A percentile compares a stretch with the other conserved stretches of the same genome.
These are phyloP conservation scores for Kradibia gibbosae DNA, from an alignment of 1,140 invertebrate genomes.

Conservation along the genomic window DNA sequence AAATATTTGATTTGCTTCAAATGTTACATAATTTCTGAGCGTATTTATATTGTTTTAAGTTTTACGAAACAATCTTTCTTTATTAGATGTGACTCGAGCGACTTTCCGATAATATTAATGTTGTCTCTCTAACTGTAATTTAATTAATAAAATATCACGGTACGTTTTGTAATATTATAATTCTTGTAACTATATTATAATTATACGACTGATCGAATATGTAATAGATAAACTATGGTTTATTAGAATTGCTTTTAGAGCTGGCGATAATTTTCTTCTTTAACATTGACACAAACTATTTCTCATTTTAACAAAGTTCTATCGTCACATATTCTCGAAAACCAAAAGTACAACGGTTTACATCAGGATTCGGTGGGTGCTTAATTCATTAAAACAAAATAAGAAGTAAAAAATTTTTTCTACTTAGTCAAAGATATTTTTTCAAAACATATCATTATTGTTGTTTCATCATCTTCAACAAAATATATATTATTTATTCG, in stretches of 20 bases:
- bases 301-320: slow-evolving; percentile 49
- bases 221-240: slow-evolving; percentile 52
- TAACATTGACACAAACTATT: slow-evolving; percentile 24
- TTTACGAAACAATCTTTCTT: slow-evolving; percentile 22
- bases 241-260: slow-evolving; percentile 56
- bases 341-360: slow-evolving; percentile 60
- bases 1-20: not conserved
- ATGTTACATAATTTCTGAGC: not conserved
- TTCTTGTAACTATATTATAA: slow-evolving; percentile 56
- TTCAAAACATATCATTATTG: slow-evolving; percentile 50
- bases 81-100: slow-evolving; percentile 34
- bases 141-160: slow-evolving; percentile 54
- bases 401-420: slow-evolving; percentile 52
- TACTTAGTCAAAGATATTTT: slow-evolving; percentile 51
- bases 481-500: slow-evolving; percentile 14
- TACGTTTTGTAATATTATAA: slow-evolving; percentile 58
- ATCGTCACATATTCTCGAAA: slow-evolving; percentile 56
- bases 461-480: slow-evolving; percentile 21
- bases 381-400: slow-evolving; percentile 51
- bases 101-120: slow-evolving; percentile 39
- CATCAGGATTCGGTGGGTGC: slow-evolving; percentile 56
- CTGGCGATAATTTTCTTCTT: slow-evolving; percentile 49
- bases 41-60: not conserved
- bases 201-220: slow-evolving; percentile 39
- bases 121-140: slow-evolving; percentile 55